These are phyloP conservation scores for Eupsilia transversa DNA, from an alignment of 2,888 invertebrate genomes.

Conservation along the genomic window DNA sequence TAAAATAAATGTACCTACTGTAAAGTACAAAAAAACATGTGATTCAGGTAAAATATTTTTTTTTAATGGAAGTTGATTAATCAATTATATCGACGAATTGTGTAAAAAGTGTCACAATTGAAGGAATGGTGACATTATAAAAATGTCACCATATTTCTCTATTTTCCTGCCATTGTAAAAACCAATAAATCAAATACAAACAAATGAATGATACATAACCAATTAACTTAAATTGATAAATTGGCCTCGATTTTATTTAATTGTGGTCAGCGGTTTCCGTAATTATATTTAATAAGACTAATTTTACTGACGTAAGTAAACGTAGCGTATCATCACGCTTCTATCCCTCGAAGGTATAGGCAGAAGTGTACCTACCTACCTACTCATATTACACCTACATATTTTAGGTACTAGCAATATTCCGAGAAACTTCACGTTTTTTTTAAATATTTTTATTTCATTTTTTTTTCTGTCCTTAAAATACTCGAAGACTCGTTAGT, in stretches of 20 bases:
- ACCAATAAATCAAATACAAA: conserved; percentile 41
- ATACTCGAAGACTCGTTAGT: too few relatives aligned
- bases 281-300: neutral
- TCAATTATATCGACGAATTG: conserved; percentile 15
- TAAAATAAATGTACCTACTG: too few relatives aligned
- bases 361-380: neutral
- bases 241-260: conserved; percentile 47
- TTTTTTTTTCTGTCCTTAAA: too few relatives aligned
- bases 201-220: conserved; percentile 38
- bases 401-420: too few relatives aligned
- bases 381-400: too few relatives aligned
- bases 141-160: conserved; percentile 7
- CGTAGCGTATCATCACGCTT: neutral
- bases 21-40: too few relatives aligned
- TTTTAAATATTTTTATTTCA: too few relatives aligned
- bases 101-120: conserved; percentile 20
- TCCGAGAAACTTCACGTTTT: too few relatives aligned
- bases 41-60: too few relatives aligned
- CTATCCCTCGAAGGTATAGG: neutral
- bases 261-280: conserved; percentile 31
- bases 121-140: too few relatives aligned
- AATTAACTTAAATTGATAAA: conserved; percentile 34
- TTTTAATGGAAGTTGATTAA: too few relatives aligned
- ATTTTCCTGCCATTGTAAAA: conserved; percentile 47
- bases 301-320: neutral